Base-by-base conservation (phyloP, 1,140 invertebrate genomes). In the Centruroides vittatus region DNA sequence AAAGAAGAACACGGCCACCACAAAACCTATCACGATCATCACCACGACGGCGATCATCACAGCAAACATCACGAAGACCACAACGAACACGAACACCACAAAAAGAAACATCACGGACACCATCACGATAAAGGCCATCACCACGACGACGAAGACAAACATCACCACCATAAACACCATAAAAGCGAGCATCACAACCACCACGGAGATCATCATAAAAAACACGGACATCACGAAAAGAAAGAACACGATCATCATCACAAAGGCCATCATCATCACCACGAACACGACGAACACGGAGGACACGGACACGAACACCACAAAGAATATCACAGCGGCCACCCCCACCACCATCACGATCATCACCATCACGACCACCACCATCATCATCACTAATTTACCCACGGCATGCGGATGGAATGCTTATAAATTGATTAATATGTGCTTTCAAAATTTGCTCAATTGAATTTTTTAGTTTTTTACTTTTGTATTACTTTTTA, bases 1-100 rank as follows among this genome's bases (percentile, higher is more conserved):
- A 66, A 66, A 56, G 58, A 63, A 55, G 65, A 66, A 55, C 60
- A 61, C 49, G 64, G 65, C n/a, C 57, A 66, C 12, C 57, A 66
- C 23, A 66, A 63, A n/a, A 66, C 57, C 10, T 66, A 64, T 58
- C 59, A 56, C 59, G 65, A 66, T 52, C 55, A 61, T 12, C 62
- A 55, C 61, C 47, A 57, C 23, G 61, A 66, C 54, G 58, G 57
- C 11, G 65, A 60, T 50, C 55, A 55, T 36, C 8, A 65, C 12
- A 66, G 65, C 41, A 65, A 65, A 51, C 54, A 59, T 34, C 52
- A 58, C 46, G 57, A 64, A 8, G 52, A 61, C 35, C 47, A 59
- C 9, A 48, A 41, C 53, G 12, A 65, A 11, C 58, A 52, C 55
- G 47, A 53, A 7, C 41, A 50, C 23, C 13, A 50, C 47, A 47